These are phyloP conservation scores for Dolichotis patagonum DNA, from an alignment of 2,113 vertebrate species.

Conservation along the genomic window DNA sequence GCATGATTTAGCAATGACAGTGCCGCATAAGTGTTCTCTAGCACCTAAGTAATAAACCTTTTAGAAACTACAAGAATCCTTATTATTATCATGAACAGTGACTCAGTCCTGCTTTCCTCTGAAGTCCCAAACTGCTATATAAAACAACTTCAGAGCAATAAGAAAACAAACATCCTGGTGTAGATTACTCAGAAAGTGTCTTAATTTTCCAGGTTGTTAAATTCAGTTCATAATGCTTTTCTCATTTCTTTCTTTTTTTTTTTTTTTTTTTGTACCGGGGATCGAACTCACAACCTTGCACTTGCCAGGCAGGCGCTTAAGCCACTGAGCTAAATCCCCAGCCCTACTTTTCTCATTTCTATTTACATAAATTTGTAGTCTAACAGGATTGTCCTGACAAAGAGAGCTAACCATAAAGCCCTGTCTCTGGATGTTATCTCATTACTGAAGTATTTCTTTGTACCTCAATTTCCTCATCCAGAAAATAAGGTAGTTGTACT, in stretches of 20 bases:
- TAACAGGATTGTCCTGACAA: neutral
- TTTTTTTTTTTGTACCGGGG: too few species aligned
- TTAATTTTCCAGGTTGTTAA: conserved; percentile 47
- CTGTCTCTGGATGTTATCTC: neutral
- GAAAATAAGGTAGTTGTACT: conserved; percentile 8
- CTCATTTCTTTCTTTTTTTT: too few species aligned
- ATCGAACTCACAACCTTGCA: too few species aligned
- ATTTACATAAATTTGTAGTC: neutral
- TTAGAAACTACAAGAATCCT: conserved; percentile 54
- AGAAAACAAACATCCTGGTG: conserved; percentile 24
- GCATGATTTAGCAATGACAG: conserved; percentile 62
- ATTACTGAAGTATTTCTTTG: neutral
- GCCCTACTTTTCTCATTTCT: neutral
- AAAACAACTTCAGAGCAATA: neutral
- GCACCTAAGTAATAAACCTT: neutral
- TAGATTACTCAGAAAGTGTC: conserved; percentile 6
- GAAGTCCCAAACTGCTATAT: neutral
- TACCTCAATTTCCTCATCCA: neutral
- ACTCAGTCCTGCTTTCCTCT: neutral
- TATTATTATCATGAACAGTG: conserved; percentile 47
- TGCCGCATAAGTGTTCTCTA: neutral
- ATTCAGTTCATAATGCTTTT: conserved; percentile 28
- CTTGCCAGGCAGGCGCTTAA: too few species aligned
- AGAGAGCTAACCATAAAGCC: neutral
- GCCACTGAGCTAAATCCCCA: too few species aligned